Conservation (phyloP, 2,113 vertebrate species). For the Chroicocephalus ridibundus region DNA sequence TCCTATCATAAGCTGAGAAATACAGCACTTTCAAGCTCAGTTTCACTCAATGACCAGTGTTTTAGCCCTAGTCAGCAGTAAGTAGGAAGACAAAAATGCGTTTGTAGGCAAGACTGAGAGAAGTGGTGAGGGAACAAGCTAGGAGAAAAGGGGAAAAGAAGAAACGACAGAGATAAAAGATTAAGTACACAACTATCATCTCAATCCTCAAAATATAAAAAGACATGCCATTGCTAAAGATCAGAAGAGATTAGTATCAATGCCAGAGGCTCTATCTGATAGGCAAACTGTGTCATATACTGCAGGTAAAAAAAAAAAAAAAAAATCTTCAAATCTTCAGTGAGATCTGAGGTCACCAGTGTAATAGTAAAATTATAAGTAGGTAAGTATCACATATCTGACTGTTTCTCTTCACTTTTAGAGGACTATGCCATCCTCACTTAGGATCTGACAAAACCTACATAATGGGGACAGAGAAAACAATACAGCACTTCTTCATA, state of each 20-base stretch:
- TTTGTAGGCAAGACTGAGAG: not conserved
- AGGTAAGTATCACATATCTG: not conserved
- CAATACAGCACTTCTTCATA: not conserved
- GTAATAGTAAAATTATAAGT: not conserved
- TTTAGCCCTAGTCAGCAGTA: not conserved
- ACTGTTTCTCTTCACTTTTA: not conserved
- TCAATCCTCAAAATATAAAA: not conserved
- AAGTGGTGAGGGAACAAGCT: not conserved
- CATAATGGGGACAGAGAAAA: not conserved
- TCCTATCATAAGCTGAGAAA: not conserved
- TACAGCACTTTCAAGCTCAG: not conserved
- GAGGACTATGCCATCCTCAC: not conserved
- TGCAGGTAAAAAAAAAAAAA: not conserved
- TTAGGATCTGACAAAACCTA: not conserved
- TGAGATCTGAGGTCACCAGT: not conserved
- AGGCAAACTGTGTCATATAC: not conserved
- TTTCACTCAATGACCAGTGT: not conserved
- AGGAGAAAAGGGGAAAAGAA: not conserved
- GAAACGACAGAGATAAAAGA: not conserved
- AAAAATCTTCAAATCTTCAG: not conserved
- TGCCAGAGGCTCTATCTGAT: not conserved
- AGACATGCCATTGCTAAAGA: not conserved
- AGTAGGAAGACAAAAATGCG: not conserved
- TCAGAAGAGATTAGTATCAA: not conserved
- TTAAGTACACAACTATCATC: not conserved